Evolutionary conservation across 2,888 invertebrate genomes (phyloP).

Genomic region (Ennomos erosarius): DNA sequence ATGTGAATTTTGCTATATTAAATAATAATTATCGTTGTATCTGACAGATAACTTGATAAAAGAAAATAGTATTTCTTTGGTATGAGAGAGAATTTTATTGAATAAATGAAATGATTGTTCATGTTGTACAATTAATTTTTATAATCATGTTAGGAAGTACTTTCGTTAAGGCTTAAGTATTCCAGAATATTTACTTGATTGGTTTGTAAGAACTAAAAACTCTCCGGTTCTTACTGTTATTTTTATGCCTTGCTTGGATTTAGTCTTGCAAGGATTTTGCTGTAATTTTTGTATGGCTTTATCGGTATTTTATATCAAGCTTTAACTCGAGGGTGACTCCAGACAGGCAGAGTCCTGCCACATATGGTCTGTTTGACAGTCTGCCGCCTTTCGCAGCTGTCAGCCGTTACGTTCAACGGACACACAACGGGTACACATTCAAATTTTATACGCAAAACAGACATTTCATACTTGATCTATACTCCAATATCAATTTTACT

Average conservation of each 20-base stretch:
- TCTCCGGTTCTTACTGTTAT: too few species aligned
- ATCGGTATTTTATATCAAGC: constrained; percentile 11
- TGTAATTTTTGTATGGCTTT: background rate
- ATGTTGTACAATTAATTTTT: too few species aligned
- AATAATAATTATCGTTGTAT: constrained; percentile 11
- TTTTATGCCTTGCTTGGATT: background rate
- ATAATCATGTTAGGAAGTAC: too few species aligned
- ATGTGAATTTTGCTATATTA: constrained; percentile 23
- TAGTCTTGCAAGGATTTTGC: constrained; percentile 3
- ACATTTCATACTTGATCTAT: background rate
- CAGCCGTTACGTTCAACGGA: constrained; percentile 54
- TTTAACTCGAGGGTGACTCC: constrained; percentile 29
- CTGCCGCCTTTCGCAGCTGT: constrained; percentile 53
- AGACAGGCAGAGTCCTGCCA: constrained; percentile 13
- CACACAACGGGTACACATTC: constrained; percentile 53
- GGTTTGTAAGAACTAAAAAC: too few species aligned
- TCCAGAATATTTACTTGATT: too few species aligned
- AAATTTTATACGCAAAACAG: constrained; percentile 49
- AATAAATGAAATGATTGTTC: too few species aligned
- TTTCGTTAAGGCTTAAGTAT: too few species aligned
- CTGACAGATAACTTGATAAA: too few species aligned
- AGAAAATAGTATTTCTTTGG: too few species aligned
- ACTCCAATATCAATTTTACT: too few species aligned
- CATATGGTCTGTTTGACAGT: constrained; percentile 56
- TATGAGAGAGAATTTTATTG: too few species aligned